These are phyloP conservation scores for Wasmannia auropunctata DNA, from an alignment of 1,140 invertebrate genomes.

Conservation along the genomic window DNA sequence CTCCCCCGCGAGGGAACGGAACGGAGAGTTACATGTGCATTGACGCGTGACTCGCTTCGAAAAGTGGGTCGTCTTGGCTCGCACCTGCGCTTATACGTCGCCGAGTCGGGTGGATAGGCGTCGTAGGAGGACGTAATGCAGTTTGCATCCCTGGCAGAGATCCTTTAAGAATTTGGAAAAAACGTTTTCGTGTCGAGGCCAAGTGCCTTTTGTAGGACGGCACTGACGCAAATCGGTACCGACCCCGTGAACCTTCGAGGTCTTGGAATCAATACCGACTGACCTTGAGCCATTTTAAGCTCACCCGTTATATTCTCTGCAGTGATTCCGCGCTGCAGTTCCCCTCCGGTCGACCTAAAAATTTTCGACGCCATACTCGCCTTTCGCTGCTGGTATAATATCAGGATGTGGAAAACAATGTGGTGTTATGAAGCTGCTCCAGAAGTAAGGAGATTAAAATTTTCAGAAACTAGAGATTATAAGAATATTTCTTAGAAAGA, in stretches of 20 bases:
- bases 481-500: neutral
- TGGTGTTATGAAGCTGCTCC: neutral
- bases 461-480: neutral
- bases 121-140: neutral
- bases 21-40: conserved; percentile 31
- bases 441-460: neutral
- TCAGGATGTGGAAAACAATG: neutral
- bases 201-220: conserved; percentile 44
- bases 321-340: conserved; percentile 56
- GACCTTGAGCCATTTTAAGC: conserved; percentile 80
- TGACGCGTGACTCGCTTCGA: conserved; percentile 34
- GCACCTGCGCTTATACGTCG: neutral
- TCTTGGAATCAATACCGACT: conserved; percentile 75
- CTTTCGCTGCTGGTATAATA: neutral
- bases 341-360: conserved; percentile 51
- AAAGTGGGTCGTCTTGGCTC: conserved; percentile 34
- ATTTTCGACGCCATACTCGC: conserved; percentile 6
- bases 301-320: conserved; percentile 59
- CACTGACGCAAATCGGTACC: conserved; percentile 72
- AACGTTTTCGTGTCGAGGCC: conserved; percentile 69
- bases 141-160: neutral
- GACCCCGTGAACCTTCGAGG: conserved; percentile 74
- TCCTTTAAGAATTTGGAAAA: conserved; percentile 67
- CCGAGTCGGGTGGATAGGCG: neutral
- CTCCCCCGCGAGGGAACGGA: neutral